Percentiles rank a stretch among this genome's conserved stretches.
phyloP scores from a whole-genome alignment of 2,888 invertebrate species.

The Dasypogon diadema region DNA sequence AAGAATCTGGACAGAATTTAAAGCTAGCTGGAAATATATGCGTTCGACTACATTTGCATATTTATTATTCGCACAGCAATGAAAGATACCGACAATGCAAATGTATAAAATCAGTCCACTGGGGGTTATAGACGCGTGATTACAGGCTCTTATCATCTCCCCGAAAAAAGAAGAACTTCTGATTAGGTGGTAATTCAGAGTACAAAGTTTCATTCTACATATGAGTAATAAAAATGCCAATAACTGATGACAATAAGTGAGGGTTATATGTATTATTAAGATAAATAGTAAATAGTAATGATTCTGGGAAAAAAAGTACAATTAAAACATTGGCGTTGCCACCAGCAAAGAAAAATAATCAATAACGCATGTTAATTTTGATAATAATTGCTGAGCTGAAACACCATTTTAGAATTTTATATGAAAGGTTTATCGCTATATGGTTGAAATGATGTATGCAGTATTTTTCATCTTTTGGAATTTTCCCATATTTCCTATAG shows the following conservation, averaged over 20 bases:
- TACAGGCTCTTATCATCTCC: background rate
- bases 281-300: no score
- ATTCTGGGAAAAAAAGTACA: no score
- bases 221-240: background rate
- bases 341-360: no score
- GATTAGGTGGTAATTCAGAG: background rate
- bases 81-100: slow-evolving; percentile 18
- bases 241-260: background rate
- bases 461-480: no score
- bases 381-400: no score
- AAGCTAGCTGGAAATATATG: slow-evolving; percentile 9
- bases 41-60: background rate
- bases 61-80: background rate
- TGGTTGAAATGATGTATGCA: no score
- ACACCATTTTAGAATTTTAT: no score
- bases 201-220: background rate
- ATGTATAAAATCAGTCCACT: slow-evolving; percentile 28
- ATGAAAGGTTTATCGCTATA: no score
- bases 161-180: slow-evolving; percentile 3
- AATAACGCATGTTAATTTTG: no score
- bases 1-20: slow-evolving; percentile 6
- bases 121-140: slow-evolving; percentile 18
- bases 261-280: no score
- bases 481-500: no score
- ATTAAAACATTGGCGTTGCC: no score